Evolutionary conservation across 2,797 vertebrate genomes (phyloP), one percentile per base, ranked within the genome.

Genomic region (Pogonophryne albipinna): DNA sequence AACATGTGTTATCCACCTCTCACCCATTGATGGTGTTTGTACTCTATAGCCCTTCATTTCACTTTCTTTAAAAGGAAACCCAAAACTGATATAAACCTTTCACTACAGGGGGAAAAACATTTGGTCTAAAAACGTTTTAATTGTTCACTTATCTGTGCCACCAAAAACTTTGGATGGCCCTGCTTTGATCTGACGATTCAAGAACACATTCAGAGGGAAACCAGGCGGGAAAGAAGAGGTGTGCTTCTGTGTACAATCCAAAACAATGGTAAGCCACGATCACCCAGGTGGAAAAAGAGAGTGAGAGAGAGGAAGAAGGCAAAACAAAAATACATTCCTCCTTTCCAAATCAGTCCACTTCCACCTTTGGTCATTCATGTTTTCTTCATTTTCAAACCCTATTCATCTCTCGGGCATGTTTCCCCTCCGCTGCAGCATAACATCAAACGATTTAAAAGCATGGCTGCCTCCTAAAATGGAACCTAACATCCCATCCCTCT

Each of bases 371-470:
- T 82, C 74, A 58, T 70, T 80, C 38, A 31, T 55, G 87, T 81
- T 86, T 78, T 78, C 64, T 83, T 72, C 41, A 66, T 81, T 80
- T 85, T 74, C 60, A 82, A 74, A 80, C 15, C 10, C 63, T 80
- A 83, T 86, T 80, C 68, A 72, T 86, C 82, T 87, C 67, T 73
- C 61, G 73, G 71, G 78, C 67, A 70, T 74, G 73, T 86, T 86
- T 82, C 63, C 62, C 46, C 45, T 80, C 67, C 66, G 70, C 78
- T 45, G 69, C 64, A 73, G 80, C 82, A 86, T 74, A 83, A 84
- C 86, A 90, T 91, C 80, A 76, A 83, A 68, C 45, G 52, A 88
- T 91, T 90, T 88, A 71, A 78, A 91, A 85, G 85, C 90, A 84
- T 77, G 84, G 71, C 79, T 88, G 86, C 85, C 76, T 86, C 79